Evolutionary conservation across 2,888 invertebrate genomes (phyloP), one percentile per base, ranked within the genome.

Genomic region (Macrophya annulata): DNA sequence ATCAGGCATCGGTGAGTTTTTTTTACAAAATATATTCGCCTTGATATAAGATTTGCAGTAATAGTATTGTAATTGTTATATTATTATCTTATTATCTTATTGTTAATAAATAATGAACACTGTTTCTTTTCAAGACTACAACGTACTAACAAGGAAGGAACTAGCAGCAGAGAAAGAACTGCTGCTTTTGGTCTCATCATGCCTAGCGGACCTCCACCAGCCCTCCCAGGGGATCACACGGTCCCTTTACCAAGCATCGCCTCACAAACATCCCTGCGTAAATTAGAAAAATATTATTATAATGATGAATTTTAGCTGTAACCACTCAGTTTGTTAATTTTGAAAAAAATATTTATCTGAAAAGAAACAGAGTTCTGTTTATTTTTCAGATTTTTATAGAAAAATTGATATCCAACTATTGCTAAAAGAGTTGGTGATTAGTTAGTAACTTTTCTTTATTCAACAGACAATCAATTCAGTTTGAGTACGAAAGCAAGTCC

Each of bases 91-190:
- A 17, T 40, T 40, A n/a, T 43, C n/a, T 55, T n/a, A n/a, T 76
- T 12, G n/a, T 1, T 37, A 10, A 48, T 31, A 9, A 62, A 15
- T 43, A 43, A 31, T 3, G 31, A 59, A 37, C 10, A 40, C 40
- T n/a, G 40, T 59, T 40, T 48, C 45, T 45, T 59, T 4, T 17
- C 4, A 17, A 93, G 95, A 94, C 89, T 96, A 94, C 89, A 96
- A 94, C 90, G 96, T 94, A 92, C 95, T 94, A 93, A 93, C 94
- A 90, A 96, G 94, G 92, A 95, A 94, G 90, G 95, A 93, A 91
- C 94, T 12, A 93, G 93, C 79, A 93, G 93, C 89, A 92, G 94
- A 89, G 94, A 94, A 89, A 90, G 94, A 87, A 93, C 93, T 76
- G 93, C 94, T 86, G 93, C 93, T 79, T 94, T 94, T 88, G 93